Conservation (phyloP, 2,888 invertebrate genomes). For the Oligia strigilis region DNA sequence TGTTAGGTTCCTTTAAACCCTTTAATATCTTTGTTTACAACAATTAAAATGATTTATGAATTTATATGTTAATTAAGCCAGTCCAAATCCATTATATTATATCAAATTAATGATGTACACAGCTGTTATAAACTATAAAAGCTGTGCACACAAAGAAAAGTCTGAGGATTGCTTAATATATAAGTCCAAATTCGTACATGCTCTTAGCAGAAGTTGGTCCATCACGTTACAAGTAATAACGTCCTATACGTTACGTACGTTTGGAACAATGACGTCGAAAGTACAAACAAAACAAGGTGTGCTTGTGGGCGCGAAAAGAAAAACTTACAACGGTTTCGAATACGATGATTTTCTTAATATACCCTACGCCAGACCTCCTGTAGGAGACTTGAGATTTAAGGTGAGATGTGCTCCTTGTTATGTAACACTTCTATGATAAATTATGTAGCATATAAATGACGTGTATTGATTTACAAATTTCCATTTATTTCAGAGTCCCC, state of each 20-base stretch:
- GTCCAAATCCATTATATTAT: too few relatives aligned
- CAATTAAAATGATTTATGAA: too few relatives aligned
- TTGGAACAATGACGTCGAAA: conserved; percentile 38
- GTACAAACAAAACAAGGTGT: conserved; percentile 45
- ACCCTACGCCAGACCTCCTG: conserved; percentile 90
- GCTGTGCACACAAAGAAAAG: background rate
- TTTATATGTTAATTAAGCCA: too few relatives aligned
- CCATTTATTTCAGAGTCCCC: conserved; percentile 77
- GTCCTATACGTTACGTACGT: background rate
- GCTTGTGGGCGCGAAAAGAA: conserved; percentile 43
- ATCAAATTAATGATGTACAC: background rate
- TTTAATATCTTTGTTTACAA: too few relatives aligned
- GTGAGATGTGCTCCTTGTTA: conserved; percentile 60
- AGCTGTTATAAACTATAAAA: background rate
- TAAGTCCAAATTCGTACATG: conserved; percentile 12
- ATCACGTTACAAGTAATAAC: conserved; percentile 11
- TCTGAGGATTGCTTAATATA: conserved; percentile 40
- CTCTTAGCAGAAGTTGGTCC: conserved; percentile 23
- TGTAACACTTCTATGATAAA: background rate
- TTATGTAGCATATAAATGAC: background rate
- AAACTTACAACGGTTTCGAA: conserved; percentile 78
- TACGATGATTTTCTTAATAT: conserved; percentile 86
- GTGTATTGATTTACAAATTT: background rate
- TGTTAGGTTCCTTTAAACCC: too few relatives aligned
- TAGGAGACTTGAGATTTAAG: conserved; percentile 81